phyloP scores from a whole-genome alignment of 2,113 vertebrate genomes.

The Tachycineta bicolor region DNA sequence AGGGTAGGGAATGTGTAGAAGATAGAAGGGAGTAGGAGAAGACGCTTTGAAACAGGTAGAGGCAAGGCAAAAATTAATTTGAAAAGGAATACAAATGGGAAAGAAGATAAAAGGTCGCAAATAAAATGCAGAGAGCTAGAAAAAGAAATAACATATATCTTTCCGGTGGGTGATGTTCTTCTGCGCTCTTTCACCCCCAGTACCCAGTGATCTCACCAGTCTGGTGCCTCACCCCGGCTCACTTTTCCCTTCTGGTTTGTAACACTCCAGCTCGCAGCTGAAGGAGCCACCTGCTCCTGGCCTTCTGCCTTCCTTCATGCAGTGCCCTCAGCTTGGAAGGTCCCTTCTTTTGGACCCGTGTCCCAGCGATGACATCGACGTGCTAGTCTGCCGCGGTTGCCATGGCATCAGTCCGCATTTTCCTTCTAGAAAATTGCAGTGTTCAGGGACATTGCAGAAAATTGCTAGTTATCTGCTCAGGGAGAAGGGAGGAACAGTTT shows the following conservation, averaged over 20 bases:
- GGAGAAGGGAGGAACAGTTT: constrained; percentile 7
- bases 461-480: constrained; percentile 34
- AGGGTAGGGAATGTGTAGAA: background rate
- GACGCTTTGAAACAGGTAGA: background rate
- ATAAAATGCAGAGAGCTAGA: background rate
- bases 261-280: background rate
- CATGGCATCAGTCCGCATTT: constrained; percentile 19
- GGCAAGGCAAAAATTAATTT: background rate
- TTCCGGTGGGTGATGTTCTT: background rate
- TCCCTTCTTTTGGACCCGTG: background rate
- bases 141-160: background rate
- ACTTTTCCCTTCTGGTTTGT: background rate
- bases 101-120: background rate
- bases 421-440: constrained; percentile 38
- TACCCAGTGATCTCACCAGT: background rate
- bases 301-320: background rate
- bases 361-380: background rate
- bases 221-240: background rate
- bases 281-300: background rate
- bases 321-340: background rate
- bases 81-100: background rate
- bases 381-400: background rate
- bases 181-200: background rate
- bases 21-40: background rate
- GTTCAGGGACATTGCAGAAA: constrained; percentile 43